Conservation (phyloP, 2,113 vertebrate genomes). For the Pseudopipra pipra region DNA sequence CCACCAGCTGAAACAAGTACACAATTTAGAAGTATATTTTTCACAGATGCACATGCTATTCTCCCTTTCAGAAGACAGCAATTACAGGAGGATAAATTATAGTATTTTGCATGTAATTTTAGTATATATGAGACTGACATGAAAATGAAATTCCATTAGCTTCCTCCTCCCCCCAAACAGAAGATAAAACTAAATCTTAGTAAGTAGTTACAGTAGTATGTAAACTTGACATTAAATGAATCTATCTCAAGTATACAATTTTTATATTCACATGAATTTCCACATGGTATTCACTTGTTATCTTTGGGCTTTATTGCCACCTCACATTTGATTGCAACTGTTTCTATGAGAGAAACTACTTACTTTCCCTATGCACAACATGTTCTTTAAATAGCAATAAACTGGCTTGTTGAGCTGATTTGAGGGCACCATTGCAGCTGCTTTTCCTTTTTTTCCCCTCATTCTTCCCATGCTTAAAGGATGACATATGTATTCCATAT, state of each 20-base stretch:
- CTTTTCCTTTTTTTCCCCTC: neutral
- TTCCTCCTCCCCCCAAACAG: neutral
- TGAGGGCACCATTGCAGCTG: neutral
- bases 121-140: neutral
- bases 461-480: neutral
- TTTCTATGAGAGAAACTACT: neutral
- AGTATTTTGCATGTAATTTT: neutral
- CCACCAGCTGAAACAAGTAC: neutral
- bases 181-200: neutral
- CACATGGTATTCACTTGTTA: neutral
- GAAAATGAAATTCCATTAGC: neutral
- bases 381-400: neutral
- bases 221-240: neutral
- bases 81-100: neutral
- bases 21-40: neutral
- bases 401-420: neutral
- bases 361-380: neutral
- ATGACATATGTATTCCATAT: neutral
- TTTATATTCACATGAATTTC: neutral
- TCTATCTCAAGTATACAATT: neutral
- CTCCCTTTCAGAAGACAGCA: neutral
- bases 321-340: neutral
- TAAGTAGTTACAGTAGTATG: neutral
- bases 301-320: neutral
- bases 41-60: neutral